Evolutionary conservation across 2,888 invertebrate species (phyloP), one percentile per base, ranked within the genome.

Genomic region (Malthinus flaveolus): DNA sequence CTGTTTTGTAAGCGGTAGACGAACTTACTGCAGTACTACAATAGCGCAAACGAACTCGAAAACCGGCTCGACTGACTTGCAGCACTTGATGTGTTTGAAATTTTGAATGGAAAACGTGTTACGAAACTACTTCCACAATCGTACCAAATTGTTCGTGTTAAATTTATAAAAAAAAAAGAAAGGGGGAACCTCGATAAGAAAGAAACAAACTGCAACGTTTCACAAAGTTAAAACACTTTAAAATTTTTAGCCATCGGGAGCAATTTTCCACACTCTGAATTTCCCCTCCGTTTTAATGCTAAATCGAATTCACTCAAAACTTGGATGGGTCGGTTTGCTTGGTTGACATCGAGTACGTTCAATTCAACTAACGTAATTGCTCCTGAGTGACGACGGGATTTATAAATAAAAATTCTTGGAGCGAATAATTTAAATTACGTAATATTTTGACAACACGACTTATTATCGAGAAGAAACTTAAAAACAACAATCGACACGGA

Each of bases 1-100:
- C 59, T 56, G 52, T 60, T 60, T 60, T 56, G 59, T 60, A 60
- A 54, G 59, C 59, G 49, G 50, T 51, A 51, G 59, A 55, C 59
- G 59, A 59, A 59, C 55, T 35, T 48, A 47, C 59, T 51, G 55
- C 59, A 56, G 51, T 44, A 60, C 59, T 60, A 60, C 59, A 60
- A 60, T 60, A 49, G 59, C 56, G 59, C 59, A 60, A 60, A 60
- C 59, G 59, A 60, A 60, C 56, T 56, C 44, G 56, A 44, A 42
- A 52, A 51, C 56, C 51, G 31, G 56, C 48, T 39, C 49, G 45
- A 42, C 56, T 39, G 51, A 52, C 54, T 55, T 50, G 54, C 47
- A 54, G 54, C 42, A 50, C 50, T 55, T 55, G 59, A 59, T 59
- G 56, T 60, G 59, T 56, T 51, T 48, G 55, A 55, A 56, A 60